phyloP scores from a whole-genome alignment of 2,888 invertebrate genomes.

The Ennomos fuscantarius region DNA sequence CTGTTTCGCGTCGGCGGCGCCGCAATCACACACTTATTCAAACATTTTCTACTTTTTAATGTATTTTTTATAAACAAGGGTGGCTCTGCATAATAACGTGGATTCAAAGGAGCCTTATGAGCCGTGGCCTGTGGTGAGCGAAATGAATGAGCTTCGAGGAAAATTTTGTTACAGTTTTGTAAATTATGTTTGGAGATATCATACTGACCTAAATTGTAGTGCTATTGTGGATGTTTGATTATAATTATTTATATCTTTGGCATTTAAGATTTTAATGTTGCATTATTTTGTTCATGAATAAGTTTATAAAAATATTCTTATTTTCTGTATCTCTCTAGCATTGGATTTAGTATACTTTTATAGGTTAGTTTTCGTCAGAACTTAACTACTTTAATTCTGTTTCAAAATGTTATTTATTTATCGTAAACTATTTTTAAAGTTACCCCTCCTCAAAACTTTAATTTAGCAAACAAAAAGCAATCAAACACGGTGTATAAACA shows the following conservation, averaged over 20 bases:
- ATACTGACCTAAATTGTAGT: slow-evolving; percentile 4
- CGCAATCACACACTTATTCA: slow-evolving; percentile 84
- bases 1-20: slow-evolving; percentile 41
- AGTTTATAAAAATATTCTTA: too few relatives aligned
- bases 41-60: slow-evolving; percentile 68
- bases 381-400: too few relatives aligned
- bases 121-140: slow-evolving; percentile 23
- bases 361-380: too few relatives aligned
- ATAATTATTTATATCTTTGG: too few relatives aligned
- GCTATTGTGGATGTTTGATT: too few relatives aligned
- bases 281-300: too few relatives aligned
- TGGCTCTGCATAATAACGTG: slow-evolving; percentile 63
- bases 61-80: slow-evolving; percentile 70
- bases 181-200: slow-evolving; percentile 3
- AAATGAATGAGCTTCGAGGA: slow-evolving; percentile 16
- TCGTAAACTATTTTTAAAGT: slow-evolving; percentile 8
- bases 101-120: slow-evolving; percentile 54
- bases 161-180: slow-evolving; percentile 6
- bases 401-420: not conserved
- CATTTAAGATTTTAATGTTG: too few relatives aligned
- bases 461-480: slow-evolving; percentile 30
- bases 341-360: too few relatives aligned
- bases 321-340: too few relatives aligned
- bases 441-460: slow-evolving; percentile 21
- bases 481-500: slow-evolving; percentile 34